Evolutionary conservation across 2,113 vertebrate genomes (phyloP).

Genomic region (Saiga tatarica): DNA sequence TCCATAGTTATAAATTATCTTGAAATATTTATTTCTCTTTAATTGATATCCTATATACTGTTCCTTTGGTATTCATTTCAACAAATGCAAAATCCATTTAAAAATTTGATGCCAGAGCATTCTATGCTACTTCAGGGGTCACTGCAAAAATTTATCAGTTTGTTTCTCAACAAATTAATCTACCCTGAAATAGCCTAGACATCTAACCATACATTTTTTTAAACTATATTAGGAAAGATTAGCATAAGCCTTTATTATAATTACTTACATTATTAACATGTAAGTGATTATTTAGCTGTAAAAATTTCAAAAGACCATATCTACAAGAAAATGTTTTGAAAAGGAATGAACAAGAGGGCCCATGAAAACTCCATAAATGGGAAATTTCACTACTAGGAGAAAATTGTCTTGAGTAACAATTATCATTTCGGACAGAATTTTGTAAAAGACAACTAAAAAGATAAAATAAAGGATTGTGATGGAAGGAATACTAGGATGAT

Average conservation of each 20-base stretch:
- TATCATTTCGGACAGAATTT: background rate
- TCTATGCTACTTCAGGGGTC: background rate
- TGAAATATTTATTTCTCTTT: background rate
- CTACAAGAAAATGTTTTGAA: background rate
- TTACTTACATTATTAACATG: background rate
- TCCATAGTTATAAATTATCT: background rate
- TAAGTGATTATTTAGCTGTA: background rate
- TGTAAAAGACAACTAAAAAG: background rate
- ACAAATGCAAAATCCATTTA: background rate
- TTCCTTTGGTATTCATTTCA: background rate
- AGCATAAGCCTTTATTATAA: background rate
- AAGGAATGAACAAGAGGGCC: background rate
- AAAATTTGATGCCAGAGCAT: background rate
- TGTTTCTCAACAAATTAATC: background rate
- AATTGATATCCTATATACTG: background rate
- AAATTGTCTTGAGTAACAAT: background rate
- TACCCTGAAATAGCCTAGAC: background rate
- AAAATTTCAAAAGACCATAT: background rate
- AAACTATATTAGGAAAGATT: background rate
- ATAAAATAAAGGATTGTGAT: background rate
- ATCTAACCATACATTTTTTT: background rate
- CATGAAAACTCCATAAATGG: background rate
- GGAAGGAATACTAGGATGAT: background rate
- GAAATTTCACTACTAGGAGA: background rate
- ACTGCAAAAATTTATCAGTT: background rate